Base-by-base conservation (phyloP, 2,888 invertebrate species). In the Pachliopta kotzebuea region DNA sequence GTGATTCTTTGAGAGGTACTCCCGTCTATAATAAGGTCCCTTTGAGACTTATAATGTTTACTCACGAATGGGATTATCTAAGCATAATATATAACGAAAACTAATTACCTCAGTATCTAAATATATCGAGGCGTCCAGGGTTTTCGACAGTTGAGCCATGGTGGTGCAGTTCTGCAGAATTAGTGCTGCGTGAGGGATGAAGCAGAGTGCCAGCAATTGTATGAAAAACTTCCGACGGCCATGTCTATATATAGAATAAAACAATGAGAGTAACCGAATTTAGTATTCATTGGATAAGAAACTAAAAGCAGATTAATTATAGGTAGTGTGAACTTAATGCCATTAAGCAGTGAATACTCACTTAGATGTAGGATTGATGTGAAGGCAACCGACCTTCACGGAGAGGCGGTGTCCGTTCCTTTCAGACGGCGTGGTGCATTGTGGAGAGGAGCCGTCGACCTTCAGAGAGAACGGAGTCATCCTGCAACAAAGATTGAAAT, bases 101-200 rank as follows among this genome's bases (percentile, higher is more conserved):
- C 29, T 65, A n/a, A 74, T 72, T 72, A 93, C 93, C 90, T 93
- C 92, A 50, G 83, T 77, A 67, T 90, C 82, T 54, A 93, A 78
- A 71, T 87, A 89, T 11, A 88, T 71, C 0, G 92, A 91, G 0
- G 90, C 83, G 67, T 89, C 86, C 68, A 93, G 76, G 1, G 90
- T 88, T 49, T 81, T 79, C 0, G 92, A 87, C 1, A 92, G 84
- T 56, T 86, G 86, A 0, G 90, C 86, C 89, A 93, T 92, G 66
- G 89, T 86, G 69, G 91, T 86, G 70, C 91, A 92, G 81, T 93
- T 93, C 78, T 93, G 93, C 18, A 88, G 76, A 57, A 93, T 84
- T 45, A 93, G 84, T 0, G 93, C 93, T 1, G 85, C 88, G 71
- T 93, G 93, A 0, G 93, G 93, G 52, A 93, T 85, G 77, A 93